Conservation (phyloP, 1,140 invertebrate species). For the Bactericera cockerelli region DNA sequence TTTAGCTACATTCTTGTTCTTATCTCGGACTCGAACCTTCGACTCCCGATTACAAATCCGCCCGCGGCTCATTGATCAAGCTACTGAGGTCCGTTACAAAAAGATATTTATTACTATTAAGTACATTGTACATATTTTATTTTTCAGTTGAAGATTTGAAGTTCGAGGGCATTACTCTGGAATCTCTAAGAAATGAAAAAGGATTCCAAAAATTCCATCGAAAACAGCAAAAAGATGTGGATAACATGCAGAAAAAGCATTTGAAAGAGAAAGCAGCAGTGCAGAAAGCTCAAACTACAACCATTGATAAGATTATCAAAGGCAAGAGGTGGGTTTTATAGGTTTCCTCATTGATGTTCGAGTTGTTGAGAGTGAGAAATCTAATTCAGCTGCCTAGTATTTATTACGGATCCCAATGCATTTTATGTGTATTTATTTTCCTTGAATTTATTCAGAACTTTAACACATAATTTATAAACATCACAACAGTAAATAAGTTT, state of each 20-base stretch:
- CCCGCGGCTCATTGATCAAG: no score
- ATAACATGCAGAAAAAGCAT: constrained; percentile 80
- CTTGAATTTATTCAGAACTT: no score
- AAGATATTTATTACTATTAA: no score
- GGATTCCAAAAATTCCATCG: constrained; percentile 84
- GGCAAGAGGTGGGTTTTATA: constrained; percentile 80
- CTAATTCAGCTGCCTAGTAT: not conserved
- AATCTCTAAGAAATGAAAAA: constrained; percentile 80
- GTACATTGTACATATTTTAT: no score
- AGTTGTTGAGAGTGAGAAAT: not conserved
- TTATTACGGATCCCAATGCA: not conserved
- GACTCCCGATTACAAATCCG: no score
- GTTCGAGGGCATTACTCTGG: constrained; percentile 84
- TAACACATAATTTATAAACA: no score
- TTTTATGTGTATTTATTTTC: no score
- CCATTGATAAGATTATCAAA: constrained; percentile 88
- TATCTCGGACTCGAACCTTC: no score
- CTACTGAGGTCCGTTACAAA: no score
- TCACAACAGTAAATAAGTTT: no score
- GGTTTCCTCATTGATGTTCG: constrained; percentile 17
- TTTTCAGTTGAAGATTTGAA: constrained; percentile 42
- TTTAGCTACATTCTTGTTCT: no score
- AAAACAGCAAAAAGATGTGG: constrained; percentile 92
- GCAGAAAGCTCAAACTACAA: constrained; percentile 87
- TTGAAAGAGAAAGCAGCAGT: constrained; percentile 80